These are phyloP conservation scores for Montipora capricornis DNA, from an alignment of 64 coral and sea anemone species.

Conservation along the genomic window DNA sequence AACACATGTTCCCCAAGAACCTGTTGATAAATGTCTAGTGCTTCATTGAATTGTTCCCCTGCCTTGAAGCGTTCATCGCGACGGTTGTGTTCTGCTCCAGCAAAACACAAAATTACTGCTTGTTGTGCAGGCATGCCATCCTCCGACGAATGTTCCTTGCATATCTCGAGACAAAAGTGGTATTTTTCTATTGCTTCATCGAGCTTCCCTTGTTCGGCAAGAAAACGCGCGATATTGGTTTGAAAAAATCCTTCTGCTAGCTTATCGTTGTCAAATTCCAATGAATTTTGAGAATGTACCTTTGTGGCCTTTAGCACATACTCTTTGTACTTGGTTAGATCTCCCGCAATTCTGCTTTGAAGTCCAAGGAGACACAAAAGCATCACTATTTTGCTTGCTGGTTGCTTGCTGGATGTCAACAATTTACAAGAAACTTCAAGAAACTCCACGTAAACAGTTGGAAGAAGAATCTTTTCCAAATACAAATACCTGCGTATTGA, in stretches of 20 bases:
- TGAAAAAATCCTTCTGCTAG: conserved; percentile 11
- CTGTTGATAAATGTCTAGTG: conserved; percentile 12
- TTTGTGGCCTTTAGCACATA: background rate
- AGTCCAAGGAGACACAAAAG: conserved; percentile 38
- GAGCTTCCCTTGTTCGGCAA: background rate
- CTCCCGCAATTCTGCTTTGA: conserved; percentile 35
- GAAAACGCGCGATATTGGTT: conserved; percentile 35
- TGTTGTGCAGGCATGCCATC: background rate
- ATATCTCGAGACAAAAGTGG: background rate
- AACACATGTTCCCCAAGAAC: conserved; percentile 18
- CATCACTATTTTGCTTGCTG: conserved; percentile 2
- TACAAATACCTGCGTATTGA: background rate
- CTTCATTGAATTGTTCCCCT: conserved; percentile 1
- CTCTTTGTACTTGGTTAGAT: conserved; percentile 25
- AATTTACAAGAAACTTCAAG: background rate
- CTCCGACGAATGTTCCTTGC: background rate
- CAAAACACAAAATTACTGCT: conserved; percentile 9
- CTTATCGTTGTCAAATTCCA: conserved; percentile 31
- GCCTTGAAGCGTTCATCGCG: background rate
- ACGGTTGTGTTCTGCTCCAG: conserved; percentile 8
- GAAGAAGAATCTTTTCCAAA: conserved; percentile 47
- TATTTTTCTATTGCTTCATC: background rate
- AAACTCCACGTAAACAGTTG: conserved; percentile 8
- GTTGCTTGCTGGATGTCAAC: background rate
- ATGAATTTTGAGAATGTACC: background rate